phyloP scores from a whole-genome alignment of 2,888 invertebrate genomes.

The Callimorpha dominula region DNA sequence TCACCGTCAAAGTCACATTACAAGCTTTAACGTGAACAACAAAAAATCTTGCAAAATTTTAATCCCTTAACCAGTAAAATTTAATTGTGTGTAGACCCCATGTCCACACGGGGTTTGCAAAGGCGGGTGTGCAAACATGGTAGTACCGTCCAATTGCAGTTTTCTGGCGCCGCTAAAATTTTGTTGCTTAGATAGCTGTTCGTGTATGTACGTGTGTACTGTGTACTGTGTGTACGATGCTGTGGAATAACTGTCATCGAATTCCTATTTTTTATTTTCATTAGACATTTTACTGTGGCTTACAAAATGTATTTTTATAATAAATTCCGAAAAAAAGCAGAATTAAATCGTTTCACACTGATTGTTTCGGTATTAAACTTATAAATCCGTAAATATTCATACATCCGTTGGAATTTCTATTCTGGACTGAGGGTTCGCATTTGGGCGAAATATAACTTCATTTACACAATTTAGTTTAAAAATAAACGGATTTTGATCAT shows the following conservation, averaged over 20 bases:
- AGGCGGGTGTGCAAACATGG: conserved; percentile 11
- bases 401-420: no score
- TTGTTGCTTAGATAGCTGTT: not conserved
- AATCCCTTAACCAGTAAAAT: not conserved
- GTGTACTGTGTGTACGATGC: no score
- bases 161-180: not conserved
- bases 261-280: no score
- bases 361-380: not conserved
- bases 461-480: conserved; percentile 15
- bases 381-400: not conserved
- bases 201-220: no score
- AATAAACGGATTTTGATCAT: not conserved
- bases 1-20: not conserved
- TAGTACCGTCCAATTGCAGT: conserved; percentile 3
- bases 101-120: conserved; percentile 2
- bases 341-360: not conserved
- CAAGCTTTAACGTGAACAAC: not conserved
- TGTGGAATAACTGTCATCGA: not conserved
- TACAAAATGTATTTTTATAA: no score
- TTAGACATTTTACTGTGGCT: no score
- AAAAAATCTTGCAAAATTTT: not conserved
- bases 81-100: not conserved
- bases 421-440: not conserved
- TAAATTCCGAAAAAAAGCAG: no score
- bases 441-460: conserved; percentile 11